Percentiles rank a stretch among this genome's conserved stretches.
Conservation (phyloP, 2,888 invertebrate species). For the Eupithecia abbreviata region DNA sequence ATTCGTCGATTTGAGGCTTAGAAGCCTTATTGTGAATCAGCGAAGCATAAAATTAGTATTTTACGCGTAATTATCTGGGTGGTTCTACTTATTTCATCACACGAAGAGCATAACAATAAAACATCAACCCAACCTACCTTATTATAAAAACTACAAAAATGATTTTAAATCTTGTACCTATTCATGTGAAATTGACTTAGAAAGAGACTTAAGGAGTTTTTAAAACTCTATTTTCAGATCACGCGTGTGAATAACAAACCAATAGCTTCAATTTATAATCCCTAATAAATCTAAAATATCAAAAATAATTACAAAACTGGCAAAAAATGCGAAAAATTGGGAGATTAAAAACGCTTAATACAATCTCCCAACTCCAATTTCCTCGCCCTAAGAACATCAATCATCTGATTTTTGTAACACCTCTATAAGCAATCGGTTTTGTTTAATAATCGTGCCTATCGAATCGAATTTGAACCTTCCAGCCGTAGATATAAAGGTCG, state of each 20-base stretch:
- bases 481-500: not conserved
- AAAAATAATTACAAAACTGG: conserved; percentile 66
- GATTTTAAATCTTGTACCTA: not conserved
- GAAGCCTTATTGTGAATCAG: not conserved
- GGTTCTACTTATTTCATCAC: not conserved
- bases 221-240: not conserved
- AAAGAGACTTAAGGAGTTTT: no score
- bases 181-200: not conserved
- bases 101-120: not conserved
- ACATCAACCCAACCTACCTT: not conserved
- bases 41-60: not conserved
- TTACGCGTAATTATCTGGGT: not conserved
- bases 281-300: conserved; percentile 49
- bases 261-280: not conserved
- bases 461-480: not conserved
- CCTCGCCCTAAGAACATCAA: conserved; percentile 59
- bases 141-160: not conserved
- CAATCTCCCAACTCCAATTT: conserved; percentile 62
- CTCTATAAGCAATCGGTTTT: conserved; percentile 37
- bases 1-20: not conserved
- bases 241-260: not conserved
- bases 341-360: conserved; percentile 66
- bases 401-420: conserved; percentile 63
- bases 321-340: conserved; percentile 59
- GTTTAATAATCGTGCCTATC: conserved; percentile 15